phyloP scores from a whole-genome alignment of 2,888 invertebrate species.

The Alloplasta piceator region DNA sequence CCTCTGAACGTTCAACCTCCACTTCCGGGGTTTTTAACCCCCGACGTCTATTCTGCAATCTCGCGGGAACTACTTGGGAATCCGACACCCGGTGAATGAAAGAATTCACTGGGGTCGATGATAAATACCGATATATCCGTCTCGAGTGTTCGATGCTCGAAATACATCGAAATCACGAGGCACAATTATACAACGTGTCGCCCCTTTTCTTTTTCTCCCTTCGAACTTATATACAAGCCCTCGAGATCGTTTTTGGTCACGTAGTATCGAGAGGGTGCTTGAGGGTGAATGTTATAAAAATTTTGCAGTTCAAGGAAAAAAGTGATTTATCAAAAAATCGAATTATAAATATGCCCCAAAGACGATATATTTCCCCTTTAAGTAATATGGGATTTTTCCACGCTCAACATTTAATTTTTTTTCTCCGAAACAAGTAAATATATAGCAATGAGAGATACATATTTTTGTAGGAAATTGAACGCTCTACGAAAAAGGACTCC shows the following conservation, averaged over 20 bases:
- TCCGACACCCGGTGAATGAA: not conserved
- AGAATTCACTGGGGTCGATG: constrained; percentile 10
- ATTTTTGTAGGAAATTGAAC: no score
- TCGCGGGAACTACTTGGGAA: constrained; percentile 13
- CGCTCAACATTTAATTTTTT: no score
- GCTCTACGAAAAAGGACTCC: no score
- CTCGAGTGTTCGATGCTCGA: constrained; percentile 40
- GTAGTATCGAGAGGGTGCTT: not conserved
- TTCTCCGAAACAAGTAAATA: no score
- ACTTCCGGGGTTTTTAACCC: constrained; percentile 53
- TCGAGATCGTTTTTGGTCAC: not conserved
- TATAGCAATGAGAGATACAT: no score
- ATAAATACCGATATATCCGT: constrained; percentile 56
- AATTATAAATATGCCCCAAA: no score
- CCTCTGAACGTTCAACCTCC: constrained; percentile 19
- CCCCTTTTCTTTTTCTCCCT: not conserved
- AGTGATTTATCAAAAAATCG: no score
- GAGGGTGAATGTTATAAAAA: not conserved
- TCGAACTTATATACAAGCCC: no score
- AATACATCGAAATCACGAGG: constrained; percentile 41
- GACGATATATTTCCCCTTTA: no score
- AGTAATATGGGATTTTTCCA: no score
- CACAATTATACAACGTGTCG: constrained; percentile 30
- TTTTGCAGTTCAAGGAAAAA: no score
- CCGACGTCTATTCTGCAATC: constrained; percentile 19